These are phyloP conservation scores for Pleuronectes platessa DNA, from an alignment of 2,113 vertebrate genomes.

Conservation along the genomic window DNA sequence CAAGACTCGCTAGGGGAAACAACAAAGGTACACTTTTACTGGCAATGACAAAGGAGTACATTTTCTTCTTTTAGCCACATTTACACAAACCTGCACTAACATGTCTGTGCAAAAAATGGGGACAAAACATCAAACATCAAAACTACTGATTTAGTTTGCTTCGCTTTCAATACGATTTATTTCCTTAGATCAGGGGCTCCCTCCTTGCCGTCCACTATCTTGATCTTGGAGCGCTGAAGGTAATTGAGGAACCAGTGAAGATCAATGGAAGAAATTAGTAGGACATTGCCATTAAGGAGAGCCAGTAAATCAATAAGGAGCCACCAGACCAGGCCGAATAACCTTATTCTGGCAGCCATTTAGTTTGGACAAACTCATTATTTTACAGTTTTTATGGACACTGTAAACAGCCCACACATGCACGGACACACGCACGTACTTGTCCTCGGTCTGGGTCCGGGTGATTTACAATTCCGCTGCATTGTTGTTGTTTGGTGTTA, in stretches of 20 bases:
- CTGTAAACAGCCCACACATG: background rate
- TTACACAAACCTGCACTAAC: no score
- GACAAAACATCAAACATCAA: background rate
- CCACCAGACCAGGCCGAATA: constrained; percentile 21
- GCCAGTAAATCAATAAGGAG: constrained; percentile 41
- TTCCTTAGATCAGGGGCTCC: background rate
- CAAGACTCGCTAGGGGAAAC: no score
- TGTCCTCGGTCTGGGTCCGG: background rate
- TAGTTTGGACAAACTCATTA: background rate
- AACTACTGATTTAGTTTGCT: background rate
- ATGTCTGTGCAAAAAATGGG: no score
- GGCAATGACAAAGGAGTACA: no score
- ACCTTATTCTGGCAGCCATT: constrained; percentile 20
- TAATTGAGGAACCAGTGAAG: constrained; percentile 23
- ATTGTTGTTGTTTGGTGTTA: constrained; percentile 14
- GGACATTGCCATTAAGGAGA: constrained; percentile 29
- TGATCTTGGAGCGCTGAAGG: constrained; percentile 4
- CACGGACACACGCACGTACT: background rate
- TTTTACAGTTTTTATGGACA: background rate
- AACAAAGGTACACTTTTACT: no score
- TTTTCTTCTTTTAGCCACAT: no score
- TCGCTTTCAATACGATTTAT: background rate
- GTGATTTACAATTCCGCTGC: background rate
- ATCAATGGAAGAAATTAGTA: constrained; percentile 45
- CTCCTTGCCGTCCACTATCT: background rate